These are phyloP conservation scores for Lochmaea capreae DNA, from an alignment of 2,888 invertebrate species.

Conservation along the genomic window DNA sequence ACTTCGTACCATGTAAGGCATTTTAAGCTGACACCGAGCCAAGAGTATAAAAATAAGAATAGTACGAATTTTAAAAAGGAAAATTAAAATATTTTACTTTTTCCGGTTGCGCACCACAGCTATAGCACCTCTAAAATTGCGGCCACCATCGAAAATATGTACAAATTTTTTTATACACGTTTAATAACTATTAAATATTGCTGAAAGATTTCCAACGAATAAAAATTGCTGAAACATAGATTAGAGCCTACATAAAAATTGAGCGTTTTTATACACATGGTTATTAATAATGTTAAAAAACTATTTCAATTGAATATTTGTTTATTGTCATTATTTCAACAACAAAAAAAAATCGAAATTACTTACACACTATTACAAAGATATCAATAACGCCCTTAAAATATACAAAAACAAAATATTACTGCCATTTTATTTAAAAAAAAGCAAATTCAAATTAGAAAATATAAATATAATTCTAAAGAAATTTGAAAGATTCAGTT, in stretches of 20 bases:
- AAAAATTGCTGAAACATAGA: too few relatives aligned
- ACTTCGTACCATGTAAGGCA: conserved; percentile 1
- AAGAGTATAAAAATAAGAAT: conserved; percentile 12
- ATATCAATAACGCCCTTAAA: background rate
- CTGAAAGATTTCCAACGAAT: too few relatives aligned
- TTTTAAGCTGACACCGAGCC: background rate
- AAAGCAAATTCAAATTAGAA: background rate
- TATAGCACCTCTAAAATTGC: too few relatives aligned
- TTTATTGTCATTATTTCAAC: conserved; percentile 6
- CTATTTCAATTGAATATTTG: background rate
- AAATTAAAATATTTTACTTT: too few relatives aligned
- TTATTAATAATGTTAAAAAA: conserved; percentile 2
- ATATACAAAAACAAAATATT: background rate
- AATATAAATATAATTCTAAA: background rate
- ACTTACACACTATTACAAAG: background rate
- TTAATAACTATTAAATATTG: too few relatives aligned
- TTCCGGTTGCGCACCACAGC: too few relatives aligned
- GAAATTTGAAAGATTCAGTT: background rate
- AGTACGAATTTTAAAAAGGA: too few relatives aligned
- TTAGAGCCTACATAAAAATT: too few relatives aligned
- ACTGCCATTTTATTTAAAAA: background rate
- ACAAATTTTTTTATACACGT: too few relatives aligned
- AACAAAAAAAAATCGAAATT: background rate
- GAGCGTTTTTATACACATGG: background rate
- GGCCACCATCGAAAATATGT: too few relatives aligned